A percentile compares a stretch with the other conserved stretches of the same genome.
Evolutionary conservation across 2,113 vertebrate species (phyloP).

Genomic region (Limnothrissa miodon): DNA sequence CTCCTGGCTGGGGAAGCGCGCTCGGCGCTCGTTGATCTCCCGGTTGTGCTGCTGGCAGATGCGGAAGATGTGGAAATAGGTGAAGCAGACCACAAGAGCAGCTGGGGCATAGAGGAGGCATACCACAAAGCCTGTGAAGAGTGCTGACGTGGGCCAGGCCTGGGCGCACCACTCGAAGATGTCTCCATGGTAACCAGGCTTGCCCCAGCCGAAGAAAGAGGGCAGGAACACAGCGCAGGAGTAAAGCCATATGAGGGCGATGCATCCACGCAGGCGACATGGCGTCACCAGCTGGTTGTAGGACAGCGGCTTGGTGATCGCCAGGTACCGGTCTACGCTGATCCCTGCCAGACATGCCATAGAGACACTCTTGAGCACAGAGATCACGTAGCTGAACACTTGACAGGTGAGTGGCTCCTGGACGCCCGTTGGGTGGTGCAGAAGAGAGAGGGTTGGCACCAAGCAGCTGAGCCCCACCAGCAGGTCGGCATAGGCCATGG

Average conservation of each 20-base stretch:
- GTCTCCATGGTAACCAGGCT: constrained; percentile 98
- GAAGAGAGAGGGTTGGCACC: constrained; percentile 91
- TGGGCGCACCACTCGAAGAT: constrained; percentile 98
- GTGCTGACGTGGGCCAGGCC: constrained; percentile 94
- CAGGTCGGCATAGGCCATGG: constrained; percentile 97
- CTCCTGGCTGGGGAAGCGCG: constrained; percentile 92
- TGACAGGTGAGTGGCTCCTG: constrained; percentile 94
- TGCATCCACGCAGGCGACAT: constrained; percentile 91
- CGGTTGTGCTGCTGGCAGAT: constrained; percentile 98
- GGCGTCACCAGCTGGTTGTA: constrained; percentile 98
- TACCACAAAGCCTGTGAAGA: constrained; percentile 96
- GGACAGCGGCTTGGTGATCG: constrained; percentile 95
- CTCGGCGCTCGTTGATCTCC: constrained; percentile 91
- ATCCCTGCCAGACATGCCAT: constrained; percentile 98
- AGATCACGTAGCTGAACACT: constrained; percentile 96
- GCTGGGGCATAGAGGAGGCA: constrained; percentile 95
- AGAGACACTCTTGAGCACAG: constrained; percentile 95
- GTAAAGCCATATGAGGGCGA: constrained; percentile 93
- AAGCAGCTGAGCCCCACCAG: constrained; percentile 96
- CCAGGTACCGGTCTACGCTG: constrained; percentile 95
- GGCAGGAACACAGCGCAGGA: constrained; percentile 93
- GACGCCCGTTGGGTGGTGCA: constrained; percentile 90
- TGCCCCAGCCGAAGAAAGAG: constrained; percentile 97
- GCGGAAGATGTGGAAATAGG: constrained; percentile 98
- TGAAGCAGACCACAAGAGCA: constrained; percentile 94